Percentiles rank a stretch among this genome's conserved stretches.
Conservation (phyloP, 2,113 vertebrate species). For the Thinocorus orbignyianus region DNA sequence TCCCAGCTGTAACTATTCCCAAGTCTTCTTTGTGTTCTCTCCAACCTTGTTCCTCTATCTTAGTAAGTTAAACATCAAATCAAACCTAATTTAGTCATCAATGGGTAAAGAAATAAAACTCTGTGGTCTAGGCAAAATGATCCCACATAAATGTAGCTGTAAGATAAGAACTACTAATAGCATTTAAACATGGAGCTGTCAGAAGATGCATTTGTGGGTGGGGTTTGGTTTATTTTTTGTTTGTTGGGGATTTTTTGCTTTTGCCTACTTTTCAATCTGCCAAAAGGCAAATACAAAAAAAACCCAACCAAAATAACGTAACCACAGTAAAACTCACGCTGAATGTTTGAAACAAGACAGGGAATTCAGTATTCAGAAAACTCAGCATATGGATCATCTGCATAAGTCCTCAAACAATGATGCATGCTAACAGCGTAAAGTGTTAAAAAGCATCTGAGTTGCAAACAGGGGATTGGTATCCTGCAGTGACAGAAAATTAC, state of each 20-base stretch:
- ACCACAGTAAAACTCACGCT: background rate
- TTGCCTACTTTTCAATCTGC: background rate
- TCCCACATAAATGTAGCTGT: background rate
- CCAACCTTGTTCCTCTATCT: background rate
- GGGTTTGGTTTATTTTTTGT: background rate
- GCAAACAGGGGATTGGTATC: background rate
- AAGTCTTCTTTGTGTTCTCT: background rate
- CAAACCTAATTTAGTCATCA: background rate
- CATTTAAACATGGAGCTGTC: background rate
- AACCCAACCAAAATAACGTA: background rate
- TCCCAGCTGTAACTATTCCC: background rate
- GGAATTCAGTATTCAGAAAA: background rate
- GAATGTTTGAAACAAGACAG: background rate
- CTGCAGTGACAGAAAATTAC: conserved; percentile 47
- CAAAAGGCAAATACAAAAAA: background rate
- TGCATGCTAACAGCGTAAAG: background rate
- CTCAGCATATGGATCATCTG: background rate
- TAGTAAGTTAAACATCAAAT: background rate
- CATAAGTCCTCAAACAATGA: background rate
- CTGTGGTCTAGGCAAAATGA: background rate
- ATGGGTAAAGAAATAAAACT: background rate
- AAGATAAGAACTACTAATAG: background rate
- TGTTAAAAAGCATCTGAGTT: background rate
- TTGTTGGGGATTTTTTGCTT: background rate
- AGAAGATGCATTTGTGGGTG: background rate